Base-by-base conservation (phyloP, 2,888 invertebrate species). In the Agrotis puta region DNA sequence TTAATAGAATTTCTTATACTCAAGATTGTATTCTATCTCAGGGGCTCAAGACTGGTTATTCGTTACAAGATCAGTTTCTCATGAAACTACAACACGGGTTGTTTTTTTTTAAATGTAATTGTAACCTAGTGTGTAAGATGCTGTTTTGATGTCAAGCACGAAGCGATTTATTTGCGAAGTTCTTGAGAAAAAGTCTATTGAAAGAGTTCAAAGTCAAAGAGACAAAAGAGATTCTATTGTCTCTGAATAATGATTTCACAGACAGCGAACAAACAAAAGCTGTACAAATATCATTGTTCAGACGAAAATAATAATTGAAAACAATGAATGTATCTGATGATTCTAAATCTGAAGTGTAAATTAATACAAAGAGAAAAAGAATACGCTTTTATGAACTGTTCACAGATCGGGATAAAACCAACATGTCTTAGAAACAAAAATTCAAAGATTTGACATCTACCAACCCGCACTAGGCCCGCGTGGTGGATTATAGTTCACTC, bases 41-140 rank as follows among this genome's bases (percentile, higher is more conserved):
- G 5, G 6, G 39, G 6, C 0, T 43, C 66, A 77, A 68, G 68
- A 64, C 22, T 39, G 50, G 33, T 7, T 77, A 64, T 66, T 3
- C 9, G 50, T 64, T 61, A 47, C 14, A 50, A 13, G 20, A 50
- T 24, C 50, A 43, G 48, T 71, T 83, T 84, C 81, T 71, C 81
- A 83, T 71, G 74, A 58, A 70, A 57, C 64, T 58, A 72, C 66
- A 56, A 69, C 57, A 76, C 56, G 27, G 67, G 53, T 75, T 51
- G n/a, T 43, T 75, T 69, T 75, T 81, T 72, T 61, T 70, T 47
- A 7, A 9, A 47, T 76, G 78, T 82, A 72, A 80, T 84, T 80
- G 80, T 84, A 84, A 83, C 84, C 78, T 65, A 84, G 75, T 78
- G 68, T 66, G 64, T 77, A 65, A 64, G 59, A 5, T 43, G 70